Base-by-base conservation (phyloP, 2,797 vertebrate species). In the Centropyge bicolor region DNA sequence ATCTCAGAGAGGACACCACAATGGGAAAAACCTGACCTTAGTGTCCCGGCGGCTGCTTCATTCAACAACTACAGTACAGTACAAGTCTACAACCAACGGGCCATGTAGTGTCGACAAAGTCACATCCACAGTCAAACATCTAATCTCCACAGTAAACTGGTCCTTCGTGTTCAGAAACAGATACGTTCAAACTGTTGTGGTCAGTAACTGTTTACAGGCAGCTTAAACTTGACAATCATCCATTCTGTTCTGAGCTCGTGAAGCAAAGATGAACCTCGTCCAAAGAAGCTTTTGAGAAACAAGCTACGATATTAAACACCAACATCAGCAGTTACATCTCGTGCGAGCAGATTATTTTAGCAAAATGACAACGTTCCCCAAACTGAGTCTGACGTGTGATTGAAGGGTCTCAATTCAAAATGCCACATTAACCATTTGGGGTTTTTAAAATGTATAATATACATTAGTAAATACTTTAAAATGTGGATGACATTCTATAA, bases 381-480 rank as follows among this genome's bases (percentile, higher is more conserved):
- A 70, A 57, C 13, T 14, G 22, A 38, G 36, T 54, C 1, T 43
- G 7, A 71, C 24, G 0, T 20, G 10, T 14, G 24, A 41, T 1
- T 12, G 43, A 63, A 43, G 55, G 1, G 59, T 62, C 74, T 80
- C 61, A 31, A 38, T 65, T 20, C 52, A 69, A 57, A 74, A 51
- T 19, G 16, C 1, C 17, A 8, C 22, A 5, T 31, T 9, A 7
- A 64, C 22, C 0, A 24, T 66, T 19, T 10, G 3, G 20, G 35
- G 24, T 61, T 71, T 27, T 9, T 24, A 7, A n/a, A 36, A 48
- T 35, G 20, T 48, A 3, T 22, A 8, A 38, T 12, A 2, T 41
- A 20, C 19, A 20, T 31, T 17, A 48, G 10, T 60, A 10, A 31
- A 46, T 31, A 31, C 38, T 4, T 11, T 14, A 45, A 45, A 45